These are phyloP conservation scores for Caenorhabditis brenneri DNA, from an alignment of 1,140 invertebrate species.

Conservation along the genomic window DNA sequence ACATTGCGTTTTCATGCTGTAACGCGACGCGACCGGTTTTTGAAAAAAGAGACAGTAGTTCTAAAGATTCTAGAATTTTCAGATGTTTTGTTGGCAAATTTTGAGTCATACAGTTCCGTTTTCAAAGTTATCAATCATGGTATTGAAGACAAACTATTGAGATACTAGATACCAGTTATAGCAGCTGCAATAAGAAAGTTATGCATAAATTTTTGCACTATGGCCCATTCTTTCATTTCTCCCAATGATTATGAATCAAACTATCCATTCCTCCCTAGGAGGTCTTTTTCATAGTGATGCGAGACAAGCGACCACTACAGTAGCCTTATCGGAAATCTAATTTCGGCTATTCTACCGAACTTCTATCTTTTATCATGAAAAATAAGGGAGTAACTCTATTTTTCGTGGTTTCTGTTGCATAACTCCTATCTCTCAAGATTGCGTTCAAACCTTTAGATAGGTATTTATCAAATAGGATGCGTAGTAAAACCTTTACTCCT, in stretches of 20 bases:
- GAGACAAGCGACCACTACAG: no score
- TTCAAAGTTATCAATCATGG: background rate
- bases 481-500: background rate
- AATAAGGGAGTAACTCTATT: background rate
- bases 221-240: no score
- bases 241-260: no score
- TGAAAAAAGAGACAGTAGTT: background rate
- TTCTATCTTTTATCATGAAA: background rate
- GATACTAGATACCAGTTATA: background rate
- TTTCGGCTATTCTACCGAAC: no score
- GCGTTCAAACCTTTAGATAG: conserved; percentile 1
- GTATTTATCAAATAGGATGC: background rate
- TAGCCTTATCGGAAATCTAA: no score
- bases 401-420: conserved; percentile 3
- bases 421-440: conserved; percentile 6
- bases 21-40: background rate
- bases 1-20: background rate
- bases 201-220: no score
- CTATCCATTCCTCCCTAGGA: no score
- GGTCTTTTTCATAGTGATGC: no score
- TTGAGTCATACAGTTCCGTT: background rate
- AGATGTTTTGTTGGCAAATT: background rate
- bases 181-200: background rate
- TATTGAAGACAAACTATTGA: background rate
- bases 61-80: conserved; percentile 23